Conservation (phyloP, 2,888 invertebrate species). For the Clunio marinus region DNA sequence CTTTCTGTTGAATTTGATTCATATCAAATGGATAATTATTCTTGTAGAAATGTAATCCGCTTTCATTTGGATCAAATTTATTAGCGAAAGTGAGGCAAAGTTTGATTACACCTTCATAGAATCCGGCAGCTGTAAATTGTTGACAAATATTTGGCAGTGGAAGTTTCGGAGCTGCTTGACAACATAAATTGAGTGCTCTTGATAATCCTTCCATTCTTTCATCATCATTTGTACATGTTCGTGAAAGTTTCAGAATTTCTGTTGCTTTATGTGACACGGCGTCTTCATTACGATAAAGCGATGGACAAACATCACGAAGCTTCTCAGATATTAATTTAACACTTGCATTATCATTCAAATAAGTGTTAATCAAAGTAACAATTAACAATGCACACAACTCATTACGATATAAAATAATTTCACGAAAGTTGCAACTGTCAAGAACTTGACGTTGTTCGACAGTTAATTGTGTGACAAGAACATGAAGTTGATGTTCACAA, state of each 20-base stretch:
- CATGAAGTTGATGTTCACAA: slow-evolving; percentile 86
- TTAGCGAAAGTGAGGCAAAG: slow-evolving; percentile 78
- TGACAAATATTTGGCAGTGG: slow-evolving; percentile 80
- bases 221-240: slow-evolving; percentile 64
- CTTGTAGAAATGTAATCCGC: slow-evolving; percentile 70
- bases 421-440: slow-evolving; percentile 56
- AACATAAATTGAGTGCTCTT: slow-evolving; percentile 78
- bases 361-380: slow-evolving; percentile 81
- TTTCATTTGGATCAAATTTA: slow-evolving; percentile 81
- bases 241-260: slow-evolving; percentile 80
- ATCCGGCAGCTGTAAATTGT: slow-evolving; percentile 73
- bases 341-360: slow-evolving; percentile 91
- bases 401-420: slow-evolving; percentile 53
- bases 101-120: slow-evolving; percentile 85
- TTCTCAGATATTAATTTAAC: slow-evolving; percentile 86
- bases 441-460: slow-evolving; percentile 62
- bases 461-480: slow-evolving; percentile 65
- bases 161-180: slow-evolving; percentile 81
- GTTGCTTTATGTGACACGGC: slow-evolving; percentile 93
- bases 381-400: slow-evolving; percentile 71
- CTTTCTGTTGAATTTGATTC: slow-evolving; percentile 55
- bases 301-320: slow-evolving; percentile 86
- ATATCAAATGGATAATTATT: slow-evolving; percentile 63
- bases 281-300: slow-evolving; percentile 90
- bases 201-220: slow-evolving; percentile 74